These are phyloP conservation scores for Lasioglossum pauxillum DNA, from an alignment of 2,888 invertebrate species.

Conservation along the genomic window DNA sequence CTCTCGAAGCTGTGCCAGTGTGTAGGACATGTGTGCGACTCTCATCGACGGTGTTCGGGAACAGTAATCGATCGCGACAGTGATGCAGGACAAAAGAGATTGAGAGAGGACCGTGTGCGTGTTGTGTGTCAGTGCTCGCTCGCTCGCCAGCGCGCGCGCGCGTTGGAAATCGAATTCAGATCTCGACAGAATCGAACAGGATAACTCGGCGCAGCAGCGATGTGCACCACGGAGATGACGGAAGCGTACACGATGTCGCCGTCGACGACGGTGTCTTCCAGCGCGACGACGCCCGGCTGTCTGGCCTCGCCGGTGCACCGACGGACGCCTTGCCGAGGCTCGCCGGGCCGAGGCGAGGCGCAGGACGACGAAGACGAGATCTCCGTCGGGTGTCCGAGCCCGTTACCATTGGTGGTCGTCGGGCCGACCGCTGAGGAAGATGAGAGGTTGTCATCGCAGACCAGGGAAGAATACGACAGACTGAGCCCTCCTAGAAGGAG, in stretches of 20 bases:
- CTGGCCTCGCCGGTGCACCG: conserved; percentile 83
- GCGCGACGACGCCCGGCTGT: conserved; percentile 78
- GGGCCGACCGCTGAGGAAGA: conserved; percentile 85
- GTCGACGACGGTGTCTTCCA: conserved; percentile 80
- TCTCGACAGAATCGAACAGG: neutral
- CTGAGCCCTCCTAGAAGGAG: conserved; percentile 72
- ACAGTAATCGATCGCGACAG: neutral
- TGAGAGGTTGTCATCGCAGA: conserved; percentile 81
- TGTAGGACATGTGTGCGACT: neutral
- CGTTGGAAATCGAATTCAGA: neutral
- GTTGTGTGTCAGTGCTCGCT: neutral
- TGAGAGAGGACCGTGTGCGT: neutral
- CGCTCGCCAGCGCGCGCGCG: too few species aligned
- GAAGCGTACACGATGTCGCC: conserved; percentile 83
- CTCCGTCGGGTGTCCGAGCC: conserved; percentile 91
- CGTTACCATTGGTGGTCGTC: conserved; percentile 83
- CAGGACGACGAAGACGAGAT: conserved; percentile 89
- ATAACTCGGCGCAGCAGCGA: conserved; percentile 46
- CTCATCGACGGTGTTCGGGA: neutral
- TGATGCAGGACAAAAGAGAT: neutral
- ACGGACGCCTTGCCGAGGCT: conserved; percentile 82
- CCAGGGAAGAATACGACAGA: conserved; percentile 78
- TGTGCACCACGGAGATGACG: conserved; percentile 84
- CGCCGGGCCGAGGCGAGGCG: conserved; percentile 67
- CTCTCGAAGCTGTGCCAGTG: conserved; percentile 2